Evolutionary conservation across 2,797 vertebrate genomes (phyloP), one percentile per base, ranked within the genome.

Genomic region (Champsocephalus esox): DNA sequence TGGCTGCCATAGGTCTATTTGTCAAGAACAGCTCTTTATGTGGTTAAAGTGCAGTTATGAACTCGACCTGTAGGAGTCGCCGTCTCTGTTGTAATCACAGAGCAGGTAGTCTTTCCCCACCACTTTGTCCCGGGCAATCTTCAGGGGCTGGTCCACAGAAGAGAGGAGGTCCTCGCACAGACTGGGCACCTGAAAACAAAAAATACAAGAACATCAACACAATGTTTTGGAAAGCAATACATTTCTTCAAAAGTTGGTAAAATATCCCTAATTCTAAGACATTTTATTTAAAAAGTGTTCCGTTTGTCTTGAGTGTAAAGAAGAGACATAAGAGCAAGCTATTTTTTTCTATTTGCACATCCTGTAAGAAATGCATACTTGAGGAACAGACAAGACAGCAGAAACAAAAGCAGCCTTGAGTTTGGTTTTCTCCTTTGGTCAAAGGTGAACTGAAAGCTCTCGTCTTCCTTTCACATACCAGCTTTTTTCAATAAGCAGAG

Each of bases 91-190:
- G 92, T 99, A 99, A 91, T 99, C 98, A 48, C 98, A 99, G 82
- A 99, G 94, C 86, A 99, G 95, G 90, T 99, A 99, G 91, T 99
- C 98, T 90, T 99, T 99, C 16, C 98, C 98, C 88, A 99, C 97
- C 73, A 96, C 96, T 87, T 98, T 99, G 88, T 99, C 98, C 49
- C 97, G 93, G 43, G 98, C 98, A n/a, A 99, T 99, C 93, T 99
- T 99, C 93, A 99, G 92, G 1, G 98, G 98, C 94, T 99, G 98
- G 94, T 99, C 98, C 79, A 99, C 98, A 51, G 98, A 99, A 73
- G 98, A 99, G 85, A 99, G 96, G 86, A 99, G 96, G 92, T 99
- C 98, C 96, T 99, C 98, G 85, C 98, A 99, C 76, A 99, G 95
- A 89, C 94, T 96, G 46, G 98, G 98, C 54, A 99, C 98, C 98